phyloP scores from a whole-genome alignment of 2,888 invertebrate species.

The Limnephilus marmoratus region DNA sequence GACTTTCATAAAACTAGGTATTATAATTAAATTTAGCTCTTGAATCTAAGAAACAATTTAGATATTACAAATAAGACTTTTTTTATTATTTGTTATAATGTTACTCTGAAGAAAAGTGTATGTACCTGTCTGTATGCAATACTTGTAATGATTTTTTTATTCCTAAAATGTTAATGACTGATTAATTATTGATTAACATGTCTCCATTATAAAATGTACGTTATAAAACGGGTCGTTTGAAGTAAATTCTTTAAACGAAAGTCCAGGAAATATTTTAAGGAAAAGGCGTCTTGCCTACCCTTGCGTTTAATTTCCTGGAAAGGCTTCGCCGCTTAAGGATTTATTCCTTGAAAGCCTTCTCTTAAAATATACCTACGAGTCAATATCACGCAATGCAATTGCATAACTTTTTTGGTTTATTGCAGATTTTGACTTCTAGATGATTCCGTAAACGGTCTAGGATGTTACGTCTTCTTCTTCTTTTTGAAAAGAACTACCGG shows the following conservation, averaged over 20 bases:
- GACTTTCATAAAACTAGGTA: background rate
- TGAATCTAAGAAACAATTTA: too few relatives aligned
- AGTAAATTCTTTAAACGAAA: background rate
- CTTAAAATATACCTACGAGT: background rate
- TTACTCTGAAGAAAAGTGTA: too few relatives aligned
- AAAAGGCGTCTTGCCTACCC: slow-evolving; percentile 19
- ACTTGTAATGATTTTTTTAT: too few relatives aligned
- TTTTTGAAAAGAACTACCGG: too few relatives aligned
- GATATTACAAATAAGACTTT: too few relatives aligned
- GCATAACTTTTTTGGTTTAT: background rate
- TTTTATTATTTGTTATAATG: too few relatives aligned
- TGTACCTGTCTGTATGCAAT: too few relatives aligned
- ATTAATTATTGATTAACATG: background rate
- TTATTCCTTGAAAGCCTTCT: background rate
- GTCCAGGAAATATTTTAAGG: background rate
- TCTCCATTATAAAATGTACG: background rate
- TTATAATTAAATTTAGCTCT: background rate
- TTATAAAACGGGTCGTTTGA: background rate
- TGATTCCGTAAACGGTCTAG: too few relatives aligned
- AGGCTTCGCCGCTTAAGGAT: background rate
- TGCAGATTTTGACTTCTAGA: too few relatives aligned
- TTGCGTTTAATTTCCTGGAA: slow-evolving; percentile 26
- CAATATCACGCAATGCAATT: background rate
- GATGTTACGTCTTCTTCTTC: too few relatives aligned
- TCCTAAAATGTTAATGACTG: too few relatives aligned